Base-by-base conservation (phyloP, 2,797 vertebrate species). In the Poecile montanus region DNA sequence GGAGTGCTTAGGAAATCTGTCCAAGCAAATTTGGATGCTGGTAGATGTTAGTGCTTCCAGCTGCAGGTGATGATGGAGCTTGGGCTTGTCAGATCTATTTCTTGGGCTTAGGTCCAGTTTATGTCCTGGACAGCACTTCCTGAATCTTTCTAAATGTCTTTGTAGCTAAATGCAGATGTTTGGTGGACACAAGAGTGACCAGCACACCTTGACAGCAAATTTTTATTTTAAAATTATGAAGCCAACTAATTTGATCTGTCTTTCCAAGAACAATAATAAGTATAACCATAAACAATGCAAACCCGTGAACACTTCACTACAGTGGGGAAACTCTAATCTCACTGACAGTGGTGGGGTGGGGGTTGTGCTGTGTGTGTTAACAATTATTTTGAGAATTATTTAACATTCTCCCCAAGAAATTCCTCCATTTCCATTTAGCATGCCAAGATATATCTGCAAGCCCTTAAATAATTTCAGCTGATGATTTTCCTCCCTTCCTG, bases 401-500 rank as follows among this genome's bases (percentile, higher is more conserved):
- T 75, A 76, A 67, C 6, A 0, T 71, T 89, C 83, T 87, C 48
- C 57, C 50, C 1, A 2, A 93, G 71, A 93, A 92, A 92, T 90
- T 79, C 80, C 54, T 84, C 51, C 40, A 25, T 81, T 95, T 94
- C 63, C 45, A 77, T 71, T 70, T 53, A 76, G 36, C 63, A 70
- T 70, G 80, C 92, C 92, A 95, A 87, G 68, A 87, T 77, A 25
- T 71, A 92, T 94, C 93, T 94, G 90, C 71, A 92, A 87, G 65
- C 44, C 81, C 93, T 91, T 76, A 89, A 95, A 91, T 90, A 87
- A 89, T 94, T 95, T 76, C 61, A 94, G 72, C 53, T 63, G 71
- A 84, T 92, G 88, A 79, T 91, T 94, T 94, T 68, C 88, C 75
- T 95, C 91, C 77, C 89, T 94, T 95, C 62, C 42, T 95, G 89